Evolutionary conservation across 30 jellyfish, hydroid and myxozoan genomes (phyloP).

Genomic region (Chrysaora quinquecirrha): DNA sequence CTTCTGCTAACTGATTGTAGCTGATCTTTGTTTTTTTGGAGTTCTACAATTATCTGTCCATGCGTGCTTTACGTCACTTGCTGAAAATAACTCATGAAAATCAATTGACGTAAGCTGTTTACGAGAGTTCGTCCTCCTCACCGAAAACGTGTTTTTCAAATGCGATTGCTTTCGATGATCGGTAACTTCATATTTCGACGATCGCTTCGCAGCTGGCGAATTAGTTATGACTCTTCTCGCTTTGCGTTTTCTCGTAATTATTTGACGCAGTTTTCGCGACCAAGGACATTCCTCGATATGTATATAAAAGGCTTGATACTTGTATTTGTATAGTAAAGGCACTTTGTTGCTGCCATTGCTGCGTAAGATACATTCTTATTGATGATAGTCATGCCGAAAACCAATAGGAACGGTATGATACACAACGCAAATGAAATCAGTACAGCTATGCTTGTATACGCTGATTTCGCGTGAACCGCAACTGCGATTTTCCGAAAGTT

Average conservation of each 20-base stretch:
- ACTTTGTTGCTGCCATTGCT: conserved; percentile 31
- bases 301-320: conserved; percentile 64
- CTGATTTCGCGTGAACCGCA: conserved; percentile 73
- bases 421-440: conserved; percentile 53
- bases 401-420: conserved; percentile 38
- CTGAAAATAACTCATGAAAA: neutral
- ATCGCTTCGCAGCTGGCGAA: conserved; percentile 40
- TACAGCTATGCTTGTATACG: conserved; percentile 62
- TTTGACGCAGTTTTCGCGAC: conserved; percentile 38
- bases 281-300: conserved; percentile 58
- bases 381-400: conserved; percentile 21
- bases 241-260: conserved; percentile 11
- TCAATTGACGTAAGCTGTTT: neutral
- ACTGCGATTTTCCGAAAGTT: conserved; percentile 80
- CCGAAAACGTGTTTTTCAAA: neutral
- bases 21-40: too few relatives aligned
- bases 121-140: neutral
- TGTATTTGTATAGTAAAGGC: conserved; percentile 36
- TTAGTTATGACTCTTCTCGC: neutral
- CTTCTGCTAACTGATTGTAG: too few relatives aligned
- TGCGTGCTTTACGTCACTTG: neutral
- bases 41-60: too few relatives aligned
- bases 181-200: conserved; percentile 36
- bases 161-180: neutral
- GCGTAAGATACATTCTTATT: conserved; percentile 24